These are phyloP conservation scores for Megalops atlanticus DNA, from an alignment of 2,113 vertebrate species.

Conservation along the genomic window DNA sequence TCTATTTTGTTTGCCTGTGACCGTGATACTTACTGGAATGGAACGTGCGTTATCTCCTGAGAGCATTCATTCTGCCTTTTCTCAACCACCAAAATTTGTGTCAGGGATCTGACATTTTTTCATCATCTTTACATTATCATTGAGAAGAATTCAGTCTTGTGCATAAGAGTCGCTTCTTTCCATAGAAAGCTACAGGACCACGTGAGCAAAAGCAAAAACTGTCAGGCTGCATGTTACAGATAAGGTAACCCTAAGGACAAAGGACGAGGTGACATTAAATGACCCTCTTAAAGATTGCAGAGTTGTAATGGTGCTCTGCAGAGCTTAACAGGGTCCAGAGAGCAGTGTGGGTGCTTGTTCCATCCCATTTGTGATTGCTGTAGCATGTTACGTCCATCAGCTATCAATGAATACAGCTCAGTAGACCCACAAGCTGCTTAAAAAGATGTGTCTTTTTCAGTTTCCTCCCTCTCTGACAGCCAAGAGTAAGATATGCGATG, in stretches of 20 bases:
- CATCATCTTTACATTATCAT: background rate
- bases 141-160: background rate
- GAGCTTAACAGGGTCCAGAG: background rate
- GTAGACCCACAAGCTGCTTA: no score
- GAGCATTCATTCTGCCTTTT: background rate
- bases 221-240: background rate
- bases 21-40: background rate
- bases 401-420: background rate
- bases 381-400: background rate
- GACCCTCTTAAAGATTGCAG: background rate
- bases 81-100: background rate
- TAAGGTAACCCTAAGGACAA: background rate
- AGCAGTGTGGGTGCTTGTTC: background rate
- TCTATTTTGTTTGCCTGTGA: background rate
- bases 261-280: background rate
- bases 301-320: background rate
- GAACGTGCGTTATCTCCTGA: background rate
- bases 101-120: background rate
- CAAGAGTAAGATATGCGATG: no score
- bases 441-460: no score
- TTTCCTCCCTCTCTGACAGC: no score
- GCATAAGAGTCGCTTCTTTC: background rate
- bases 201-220: background rate
- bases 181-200: no score
- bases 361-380: background rate